These are phyloP conservation scores for Mechanitis mazaeus DNA, from an alignment of 2,888 invertebrate genomes.

Conservation along the genomic window DNA sequence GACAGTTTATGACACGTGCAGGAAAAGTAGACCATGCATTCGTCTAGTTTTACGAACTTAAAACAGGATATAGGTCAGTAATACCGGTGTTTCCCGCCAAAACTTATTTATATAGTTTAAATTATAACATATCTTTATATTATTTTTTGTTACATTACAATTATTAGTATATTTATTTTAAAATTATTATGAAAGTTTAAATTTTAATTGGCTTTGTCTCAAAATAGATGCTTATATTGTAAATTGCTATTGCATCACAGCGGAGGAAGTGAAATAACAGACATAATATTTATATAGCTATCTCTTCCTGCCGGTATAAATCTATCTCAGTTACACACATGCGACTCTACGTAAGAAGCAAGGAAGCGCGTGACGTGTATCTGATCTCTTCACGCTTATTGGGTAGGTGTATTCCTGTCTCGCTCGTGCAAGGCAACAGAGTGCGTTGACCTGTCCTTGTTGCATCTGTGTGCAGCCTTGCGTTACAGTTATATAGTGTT, in stretches of 20 bases:
- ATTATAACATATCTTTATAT: neutral
- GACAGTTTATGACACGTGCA: neutral
- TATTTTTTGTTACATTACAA: conserved; percentile 8
- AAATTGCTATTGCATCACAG: conserved; percentile 73
- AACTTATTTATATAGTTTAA: conserved; percentile 6
- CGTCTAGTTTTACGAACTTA: neutral
- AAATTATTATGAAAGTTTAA: conserved; percentile 38
- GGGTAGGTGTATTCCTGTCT: conserved; percentile 44
- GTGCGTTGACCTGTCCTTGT: conserved; percentile 77
- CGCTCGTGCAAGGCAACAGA: conserved; percentile 72
- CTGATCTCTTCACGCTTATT: conserved; percentile 44
- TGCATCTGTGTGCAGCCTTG: conserved; percentile 73
- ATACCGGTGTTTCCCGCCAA: conserved; percentile 21
- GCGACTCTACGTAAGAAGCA: conserved; percentile 45
- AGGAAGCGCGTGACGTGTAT: conserved; percentile 42
- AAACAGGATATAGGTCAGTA: conserved; percentile 5
- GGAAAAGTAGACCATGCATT: neutral
- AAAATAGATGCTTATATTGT: conserved; percentile 64
- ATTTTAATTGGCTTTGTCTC: conserved; percentile 63
- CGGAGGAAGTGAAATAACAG: conserved; percentile 75
- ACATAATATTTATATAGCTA: conserved; percentile 73
- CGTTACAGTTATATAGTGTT: conserved; percentile 66
- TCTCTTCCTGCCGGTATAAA: conserved; percentile 54
- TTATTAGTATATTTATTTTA: conserved; percentile 10
- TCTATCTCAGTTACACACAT: conserved; percentile 60